Percentiles rank a stretch among this genome's conserved stretches.
These are phyloP conservation scores for Apodemia hepburni DNA, from an alignment of 2,888 invertebrate genomes.

Conservation along the genomic window DNA sequence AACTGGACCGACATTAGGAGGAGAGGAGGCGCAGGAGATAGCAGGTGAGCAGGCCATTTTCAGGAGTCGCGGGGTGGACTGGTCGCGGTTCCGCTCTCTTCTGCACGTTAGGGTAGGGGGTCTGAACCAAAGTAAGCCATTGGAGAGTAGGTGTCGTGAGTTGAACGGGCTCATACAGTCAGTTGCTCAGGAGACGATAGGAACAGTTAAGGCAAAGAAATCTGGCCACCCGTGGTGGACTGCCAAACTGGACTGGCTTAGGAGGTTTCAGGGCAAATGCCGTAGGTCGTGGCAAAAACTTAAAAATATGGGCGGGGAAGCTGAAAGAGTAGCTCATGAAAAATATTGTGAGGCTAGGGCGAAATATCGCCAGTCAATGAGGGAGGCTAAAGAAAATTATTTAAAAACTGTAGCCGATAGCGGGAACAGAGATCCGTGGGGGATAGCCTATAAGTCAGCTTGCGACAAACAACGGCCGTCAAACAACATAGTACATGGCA, in stretches of 20 bases:
- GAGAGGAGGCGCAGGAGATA: too few species aligned
- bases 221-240: background rate
- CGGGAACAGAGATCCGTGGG: too few species aligned
- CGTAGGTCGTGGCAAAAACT: background rate
- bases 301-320: background rate
- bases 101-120: background rate
- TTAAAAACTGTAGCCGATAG: too few species aligned
- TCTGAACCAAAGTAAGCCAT: background rate
- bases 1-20: too few species aligned
- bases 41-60: background rate
- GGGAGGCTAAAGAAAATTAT: too few species aligned
- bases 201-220: background rate
- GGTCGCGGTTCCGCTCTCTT: background rate
- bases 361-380: too few species aligned
- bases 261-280: background rate
- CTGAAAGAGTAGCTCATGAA: background rate
- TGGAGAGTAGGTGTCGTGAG: background rate
- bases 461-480: too few species aligned
- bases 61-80: conserved; percentile 4
- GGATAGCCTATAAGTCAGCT: too few species aligned
- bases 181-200: background rate
- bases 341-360: background rate
- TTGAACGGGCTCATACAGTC: conserved; percentile 15
- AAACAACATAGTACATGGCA: too few species aligned
- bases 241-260: background rate